Evolutionary conservation across 2,797 vertebrate species (phyloP).

Genomic region (Acanthurus leucopareius): DNA sequence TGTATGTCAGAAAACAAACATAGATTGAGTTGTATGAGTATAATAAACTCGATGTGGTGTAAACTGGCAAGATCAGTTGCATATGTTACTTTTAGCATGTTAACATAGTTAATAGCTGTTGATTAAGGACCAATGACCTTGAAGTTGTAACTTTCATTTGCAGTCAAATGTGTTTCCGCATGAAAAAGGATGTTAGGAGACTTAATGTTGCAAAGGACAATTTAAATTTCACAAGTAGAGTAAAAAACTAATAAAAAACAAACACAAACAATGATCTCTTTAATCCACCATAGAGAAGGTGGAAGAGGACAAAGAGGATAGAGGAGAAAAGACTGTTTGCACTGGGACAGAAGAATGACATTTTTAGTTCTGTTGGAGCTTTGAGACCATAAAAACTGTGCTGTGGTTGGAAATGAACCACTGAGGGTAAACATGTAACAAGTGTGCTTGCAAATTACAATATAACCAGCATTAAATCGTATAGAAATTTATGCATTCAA

Average conservation of each 20-base stretch:
- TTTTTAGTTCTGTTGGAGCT: background rate
- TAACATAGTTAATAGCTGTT: background rate
- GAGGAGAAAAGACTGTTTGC: background rate
- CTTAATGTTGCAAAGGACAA: background rate
- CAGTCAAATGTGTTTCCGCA: background rate
- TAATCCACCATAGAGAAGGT: background rate
- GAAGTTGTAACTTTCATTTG: background rate
- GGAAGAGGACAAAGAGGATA: background rate
- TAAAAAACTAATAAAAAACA: conserved; percentile 1
- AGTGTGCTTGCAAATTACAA: background rate
- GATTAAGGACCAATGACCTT: conserved; percentile 12
- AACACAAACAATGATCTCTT: background rate
- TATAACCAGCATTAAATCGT: conserved; percentile 21
- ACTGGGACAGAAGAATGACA: background rate
- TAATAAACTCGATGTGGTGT: background rate
- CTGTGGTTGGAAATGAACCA: background rate
- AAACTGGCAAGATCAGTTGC: background rate
- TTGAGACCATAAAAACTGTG: background rate
- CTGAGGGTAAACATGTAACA: conserved; percentile 7
- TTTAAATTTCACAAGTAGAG: background rate
- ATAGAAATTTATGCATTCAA: conserved; percentile 28
- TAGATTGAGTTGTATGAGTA: background rate
- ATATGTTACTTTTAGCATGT: conserved; percentile 3
- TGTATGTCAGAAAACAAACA: background rate
- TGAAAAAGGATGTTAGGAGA: background rate